phyloP scores from a whole-genome alignment of 1,140 invertebrate species.

The Andricus grossulariae region DNA sequence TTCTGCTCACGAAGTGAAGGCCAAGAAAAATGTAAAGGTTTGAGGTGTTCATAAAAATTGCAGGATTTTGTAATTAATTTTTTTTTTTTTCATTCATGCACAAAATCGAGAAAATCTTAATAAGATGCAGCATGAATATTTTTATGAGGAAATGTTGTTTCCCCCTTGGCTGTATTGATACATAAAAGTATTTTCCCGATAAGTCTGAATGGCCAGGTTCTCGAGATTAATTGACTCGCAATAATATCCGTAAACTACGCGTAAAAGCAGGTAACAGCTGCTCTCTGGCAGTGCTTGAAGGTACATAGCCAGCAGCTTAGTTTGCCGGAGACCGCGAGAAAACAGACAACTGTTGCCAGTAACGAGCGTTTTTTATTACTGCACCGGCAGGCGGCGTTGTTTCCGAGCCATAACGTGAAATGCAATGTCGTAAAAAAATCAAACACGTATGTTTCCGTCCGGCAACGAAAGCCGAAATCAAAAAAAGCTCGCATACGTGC shows the following conservation, averaged over 20 bases:
- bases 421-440: constrained; percentile 29
- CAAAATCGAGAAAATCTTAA: too few species aligned
- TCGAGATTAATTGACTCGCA: constrained; percentile 23
- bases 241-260: constrained; percentile 19
- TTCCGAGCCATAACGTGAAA: constrained; percentile 29
- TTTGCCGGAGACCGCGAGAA: constrained; percentile 30
- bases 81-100: too few species aligned
- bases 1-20: too few species aligned
- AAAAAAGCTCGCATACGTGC: not conserved
- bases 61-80: too few species aligned
- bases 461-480: constrained; percentile 1
- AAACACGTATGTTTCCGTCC: constrained; percentile 28
- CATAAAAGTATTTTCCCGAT: not conserved
- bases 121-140: too few species aligned
- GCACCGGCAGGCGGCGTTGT: constrained; percentile 14
- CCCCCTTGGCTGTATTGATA: too few species aligned
- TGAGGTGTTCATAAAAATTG: too few species aligned
- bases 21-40: too few species aligned
- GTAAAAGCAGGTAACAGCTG: constrained; percentile 7
- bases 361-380: constrained; percentile 29
- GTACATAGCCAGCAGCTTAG: constrained; percentile 17
- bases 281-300: constrained; percentile 11
- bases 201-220: constrained; percentile 5
- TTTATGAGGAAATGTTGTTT: too few species aligned
- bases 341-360: constrained; percentile 31